Evolutionary conservation across 1,140 invertebrate species (phyloP).

Genomic region (Campoletis sonorensis): DNA sequence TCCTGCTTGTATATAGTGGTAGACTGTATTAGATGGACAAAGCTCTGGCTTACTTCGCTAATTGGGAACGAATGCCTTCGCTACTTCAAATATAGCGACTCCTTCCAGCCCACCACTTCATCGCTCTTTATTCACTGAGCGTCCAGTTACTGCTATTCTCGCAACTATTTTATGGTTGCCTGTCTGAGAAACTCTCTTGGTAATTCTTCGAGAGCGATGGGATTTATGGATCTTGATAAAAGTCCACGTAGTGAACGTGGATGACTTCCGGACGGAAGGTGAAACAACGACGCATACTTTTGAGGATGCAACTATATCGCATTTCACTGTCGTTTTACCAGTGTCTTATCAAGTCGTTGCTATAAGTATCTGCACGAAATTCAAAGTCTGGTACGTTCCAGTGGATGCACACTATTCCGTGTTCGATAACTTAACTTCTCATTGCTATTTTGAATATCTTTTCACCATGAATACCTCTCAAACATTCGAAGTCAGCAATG

Average conservation of each 20-base stretch:
- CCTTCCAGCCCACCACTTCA: background rate
- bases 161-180: conserved; percentile 28
- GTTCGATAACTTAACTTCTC: background rate
- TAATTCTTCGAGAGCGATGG: conserved; percentile 27
- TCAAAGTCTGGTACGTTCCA: background rate
- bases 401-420: background rate
- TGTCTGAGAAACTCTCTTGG: conserved; percentile 25
- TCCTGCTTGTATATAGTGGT: background rate
- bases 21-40: conserved; percentile 15
- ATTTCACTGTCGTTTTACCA: conserved; percentile 7
- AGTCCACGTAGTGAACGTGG: background rate
- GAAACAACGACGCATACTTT: conserved; percentile 17
- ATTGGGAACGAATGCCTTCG: conserved; percentile 37
- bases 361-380: background rate
- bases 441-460: background rate
- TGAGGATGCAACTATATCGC: background rate
- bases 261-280: conserved; percentile 14
- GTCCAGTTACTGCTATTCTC: background rate
- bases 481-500: too few species aligned
- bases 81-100: background rate
- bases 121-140: conserved; percentile 1
- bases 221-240: conserved; percentile 45
- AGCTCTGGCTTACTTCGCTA: conserved; percentile 35
- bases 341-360: background rate
- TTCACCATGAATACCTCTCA: background rate